Base-by-base conservation (phyloP, 2,797 vertebrate species). In the Muraenolepis orangiensis region DNA sequence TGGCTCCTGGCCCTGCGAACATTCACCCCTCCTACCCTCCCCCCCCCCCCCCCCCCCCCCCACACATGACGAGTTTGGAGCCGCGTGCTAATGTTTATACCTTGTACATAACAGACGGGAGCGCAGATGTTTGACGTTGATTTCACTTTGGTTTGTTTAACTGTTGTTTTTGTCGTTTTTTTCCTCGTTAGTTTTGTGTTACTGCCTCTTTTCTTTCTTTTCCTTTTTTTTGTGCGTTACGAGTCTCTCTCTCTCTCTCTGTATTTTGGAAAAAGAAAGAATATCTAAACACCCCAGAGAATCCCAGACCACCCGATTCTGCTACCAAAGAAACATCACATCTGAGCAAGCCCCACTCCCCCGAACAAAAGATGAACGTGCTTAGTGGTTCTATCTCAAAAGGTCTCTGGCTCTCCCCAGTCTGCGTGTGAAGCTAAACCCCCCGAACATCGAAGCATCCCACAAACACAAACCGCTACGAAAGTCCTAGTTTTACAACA, bases 291-390 rank as follows among this genome's bases (percentile, higher is more conserved):
- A 78, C 32, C 14, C 31, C 3, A 71, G 84, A 89, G 90, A 91
- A 92, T 86, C 84, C 76, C 76, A 79, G 89, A 88, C 87, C 89
- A 93, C 93, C 95, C 93, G 94, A 94, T 94, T 94, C 93, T 91
- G 91, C 94, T 95, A 96, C 97, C 96, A 97, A 98, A 98, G 96
- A 97, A 93, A 94, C 94, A 93, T 95, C 93, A 91, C 90, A 93
- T 89, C 84, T 89, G 90, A 51, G 20, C 89, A 77, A 79, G 85
- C 91, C 77, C 84, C 84, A n/a, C n/a, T 72, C 29, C 80, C 74
- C 36, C 40, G 12, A 40, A 76, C n/a, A n/a, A n/a, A n/a, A n/a
- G n/a, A n/a, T n/a, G n/a, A n/a, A n/a, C n/a, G n/a, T n/a, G n/a
- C n/a, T n/a, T n/a, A n/a, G n/a, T n/a, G n/a, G n/a, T n/a, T n/a